Evolutionary conservation across 1,140 invertebrate genomes (phyloP).

Genomic region (Zaprionus davidi): DNA sequence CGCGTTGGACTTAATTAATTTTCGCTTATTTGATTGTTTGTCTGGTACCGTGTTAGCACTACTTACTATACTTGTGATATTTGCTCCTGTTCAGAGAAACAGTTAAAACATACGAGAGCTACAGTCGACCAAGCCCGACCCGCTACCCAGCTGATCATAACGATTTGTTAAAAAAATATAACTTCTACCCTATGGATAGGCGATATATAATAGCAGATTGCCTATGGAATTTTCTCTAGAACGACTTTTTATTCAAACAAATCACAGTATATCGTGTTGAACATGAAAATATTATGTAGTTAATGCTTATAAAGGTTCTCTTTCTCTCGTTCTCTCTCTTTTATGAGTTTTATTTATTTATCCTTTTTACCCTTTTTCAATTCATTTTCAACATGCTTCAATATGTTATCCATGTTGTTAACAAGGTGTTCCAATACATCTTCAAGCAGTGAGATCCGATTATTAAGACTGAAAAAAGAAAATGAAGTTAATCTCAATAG

Average conservation of each 20-base stretch:
- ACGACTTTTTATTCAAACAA: not conserved
- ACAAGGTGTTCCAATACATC: constrained; percentile 73
- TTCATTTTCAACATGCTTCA: constrained; percentile 65
- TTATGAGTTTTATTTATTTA: no score
- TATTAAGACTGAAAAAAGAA: constrained; percentile 50
- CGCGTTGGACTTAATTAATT: constrained; percentile 67
- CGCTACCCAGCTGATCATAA: no score
- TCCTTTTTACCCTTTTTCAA: not conserved
- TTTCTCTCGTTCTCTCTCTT: not conserved
- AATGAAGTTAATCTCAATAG: not conserved
- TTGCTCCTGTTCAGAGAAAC: no score
- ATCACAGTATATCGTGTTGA: not conserved
- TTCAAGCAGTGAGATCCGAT: constrained; percentile 68
- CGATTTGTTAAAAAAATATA: no score
- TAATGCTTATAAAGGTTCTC: not conserved
- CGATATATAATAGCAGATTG: no score
- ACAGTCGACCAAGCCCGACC: no score
- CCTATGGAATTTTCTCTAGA: constrained; percentile 5
- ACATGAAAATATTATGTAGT: not conserved
- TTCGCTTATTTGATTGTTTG: constrained; percentile 53
- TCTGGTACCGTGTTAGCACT: not conserved
- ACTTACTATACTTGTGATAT: no score
- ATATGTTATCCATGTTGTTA: constrained; percentile 65
- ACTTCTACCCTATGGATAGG: no score
- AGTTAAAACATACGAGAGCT: not conserved